Conservation (phyloP, 2,113 vertebrate species). For the Recurvirostra avosetta region DNA sequence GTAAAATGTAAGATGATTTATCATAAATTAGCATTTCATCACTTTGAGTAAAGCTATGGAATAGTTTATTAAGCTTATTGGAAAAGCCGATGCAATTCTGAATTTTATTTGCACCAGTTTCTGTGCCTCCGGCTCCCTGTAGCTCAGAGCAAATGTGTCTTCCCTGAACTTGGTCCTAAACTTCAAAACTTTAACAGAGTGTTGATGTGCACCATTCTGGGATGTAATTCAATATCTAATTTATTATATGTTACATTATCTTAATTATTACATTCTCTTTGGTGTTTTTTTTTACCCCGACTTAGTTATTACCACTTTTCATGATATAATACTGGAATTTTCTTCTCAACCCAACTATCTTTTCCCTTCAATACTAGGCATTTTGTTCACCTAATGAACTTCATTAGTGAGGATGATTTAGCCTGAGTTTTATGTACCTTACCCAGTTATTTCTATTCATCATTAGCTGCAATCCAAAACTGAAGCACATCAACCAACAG, state of each 20-base stretch:
- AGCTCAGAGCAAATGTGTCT: background rate
- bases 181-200: background rate
- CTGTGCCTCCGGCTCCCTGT: background rate
- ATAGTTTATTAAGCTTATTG: background rate
- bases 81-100: background rate
- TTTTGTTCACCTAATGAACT: background rate
- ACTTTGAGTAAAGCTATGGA: background rate
- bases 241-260: background rate
- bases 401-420: background rate
- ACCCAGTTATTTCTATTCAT: background rate
- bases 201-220: background rate
- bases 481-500: background rate
- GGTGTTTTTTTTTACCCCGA: background rate
- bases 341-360: background rate
- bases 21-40: background rate
- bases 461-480: background rate
- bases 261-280: background rate
- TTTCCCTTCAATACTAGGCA: background rate
- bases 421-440: background rate
- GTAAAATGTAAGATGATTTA: background rate
- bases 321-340: background rate
- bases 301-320: background rate
- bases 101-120: background rate
- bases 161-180: too few species aligned
- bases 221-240: background rate